Evolutionary conservation across 2,797 vertebrate genomes (phyloP), one percentile per base, ranked within the genome.

Genomic region (Monodelphis domestica): DNA sequence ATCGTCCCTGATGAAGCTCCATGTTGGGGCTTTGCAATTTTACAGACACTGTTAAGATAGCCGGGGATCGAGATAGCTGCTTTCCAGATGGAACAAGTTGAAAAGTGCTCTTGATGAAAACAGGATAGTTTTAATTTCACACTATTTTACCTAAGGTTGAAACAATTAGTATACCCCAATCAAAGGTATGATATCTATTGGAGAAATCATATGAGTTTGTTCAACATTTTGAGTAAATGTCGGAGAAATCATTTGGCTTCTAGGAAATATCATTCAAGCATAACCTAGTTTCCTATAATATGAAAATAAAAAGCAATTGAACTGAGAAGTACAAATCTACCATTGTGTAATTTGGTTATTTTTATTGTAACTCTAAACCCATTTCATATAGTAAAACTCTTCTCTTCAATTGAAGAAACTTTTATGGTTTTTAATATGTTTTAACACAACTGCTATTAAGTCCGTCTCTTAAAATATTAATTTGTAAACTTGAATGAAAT

Each of bases 301-400:
- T 93, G 95, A 97, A 97, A 97, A 97, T 96, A 96, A 97, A 97
- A 96, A 96, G 94, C 93, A 97, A 94, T 96, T 96, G 94, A 94
- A 94, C 92, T 90, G 59, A 95, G 94, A 96, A 96, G 95, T 91
- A 91, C 91, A 95, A 96, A 97, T 95, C 95, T 57, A 91, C 51
- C 54, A 59, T 93, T 94, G 91, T 28, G 54, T 5, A 33, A 94
- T 95, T 93, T 89, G 95, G 56, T 89, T 93, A 93, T 95, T 97
- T 97, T 97, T 96, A 96, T 97, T 94, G 90, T 93, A 92, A 96
- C 91, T 93, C 88, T 70, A 92, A 97, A 91, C 94, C 59, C 88
- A 94, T 96, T 97, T 95, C 95, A 93, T 91, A 95, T 29, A 90
- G 91, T 89, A 96, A 95, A 97, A 95, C 53, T 95, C 90, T 10